Evolutionary conservation across 37 sponge, comb jelly and placozoan species (phyloP).

Genomic region (Oopsacas minuta): DNA sequence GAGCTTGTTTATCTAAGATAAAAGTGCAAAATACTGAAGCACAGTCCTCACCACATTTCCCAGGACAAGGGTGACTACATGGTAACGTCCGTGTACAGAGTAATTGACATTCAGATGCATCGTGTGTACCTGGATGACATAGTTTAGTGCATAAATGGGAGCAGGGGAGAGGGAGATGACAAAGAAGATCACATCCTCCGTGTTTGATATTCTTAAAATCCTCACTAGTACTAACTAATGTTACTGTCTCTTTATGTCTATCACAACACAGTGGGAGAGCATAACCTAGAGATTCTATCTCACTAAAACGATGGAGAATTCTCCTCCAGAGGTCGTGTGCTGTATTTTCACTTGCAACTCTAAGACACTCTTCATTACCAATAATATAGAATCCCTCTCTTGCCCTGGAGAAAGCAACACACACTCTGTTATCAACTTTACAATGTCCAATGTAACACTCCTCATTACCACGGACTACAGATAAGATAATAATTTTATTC

Average conservation of each 20-base stretch:
- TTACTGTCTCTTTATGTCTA: slow-evolving; percentile 33
- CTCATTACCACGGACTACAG: slow-evolving; percentile 60
- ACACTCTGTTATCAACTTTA: slow-evolving; percentile 51
- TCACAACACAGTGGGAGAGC: slow-evolving; percentile 56
- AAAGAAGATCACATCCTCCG: slow-evolving; percentile 53
- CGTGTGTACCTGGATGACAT: slow-evolving; percentile 58
- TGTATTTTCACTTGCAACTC: slow-evolving; percentile 9
- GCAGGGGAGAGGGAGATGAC: slow-evolving; percentile 37
- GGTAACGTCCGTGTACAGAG: slow-evolving; percentile 27
- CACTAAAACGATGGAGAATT: slow-evolving; percentile 35
- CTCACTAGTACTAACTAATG: background rate
- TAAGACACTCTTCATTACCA: slow-evolving; percentile 55
- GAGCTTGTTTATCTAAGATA: slow-evolving; percentile 27
- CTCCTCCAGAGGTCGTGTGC: slow-evolving; percentile 42
- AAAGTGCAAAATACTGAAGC: slow-evolving; percentile 29
- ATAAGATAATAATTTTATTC: slow-evolving; percentile 66
- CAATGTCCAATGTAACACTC: slow-evolving; percentile 61
- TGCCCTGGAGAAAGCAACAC: slow-evolving; percentile 86
- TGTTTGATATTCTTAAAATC: slow-evolving; percentile 63
- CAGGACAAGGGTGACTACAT: slow-evolving; percentile 57
- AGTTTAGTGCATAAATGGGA: slow-evolving; percentile 46
- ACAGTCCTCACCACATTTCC: slow-evolving; percentile 35
- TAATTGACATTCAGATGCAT: slow-evolving; percentile 28
- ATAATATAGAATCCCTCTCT: slow-evolving; percentile 63
- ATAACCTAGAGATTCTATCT: slow-evolving; percentile 25